Conservation (phyloP, 2,797 vertebrate genomes). For the Macrochelys suwanniensis region DNA sequence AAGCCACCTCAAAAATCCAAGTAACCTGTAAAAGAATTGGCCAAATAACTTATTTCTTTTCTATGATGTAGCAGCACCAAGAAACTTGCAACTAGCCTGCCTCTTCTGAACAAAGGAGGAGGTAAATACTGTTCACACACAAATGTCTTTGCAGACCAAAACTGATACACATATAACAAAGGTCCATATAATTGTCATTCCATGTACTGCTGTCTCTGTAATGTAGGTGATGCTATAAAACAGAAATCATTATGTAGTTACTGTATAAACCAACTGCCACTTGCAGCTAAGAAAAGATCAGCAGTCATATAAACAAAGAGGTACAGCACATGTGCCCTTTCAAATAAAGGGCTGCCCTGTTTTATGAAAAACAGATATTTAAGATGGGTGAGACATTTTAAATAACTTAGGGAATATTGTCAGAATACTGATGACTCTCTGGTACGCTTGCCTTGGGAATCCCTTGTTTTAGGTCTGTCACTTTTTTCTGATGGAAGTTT, state of each 20-base stretch:
- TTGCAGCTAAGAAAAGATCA: not conserved
- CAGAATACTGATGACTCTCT: constrained; percentile 35
- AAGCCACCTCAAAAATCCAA: not conserved
- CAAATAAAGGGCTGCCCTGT: not conserved
- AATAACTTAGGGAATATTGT: not conserved
- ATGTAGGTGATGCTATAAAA: not conserved
- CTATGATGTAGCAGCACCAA: not conserved
- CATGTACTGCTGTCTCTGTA: not conserved
- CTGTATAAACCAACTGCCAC: not conserved
- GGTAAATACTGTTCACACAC: not conserved
- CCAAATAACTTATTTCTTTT: constrained; percentile 2
- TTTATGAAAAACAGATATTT: not conserved
- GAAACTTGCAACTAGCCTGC: not conserved
- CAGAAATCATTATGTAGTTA: not conserved
- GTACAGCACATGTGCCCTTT: fast-evolving
- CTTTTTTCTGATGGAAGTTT: constrained; percentile 48
- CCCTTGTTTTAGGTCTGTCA: constrained; percentile 45
- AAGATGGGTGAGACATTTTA: not conserved
- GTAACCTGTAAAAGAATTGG: constrained; percentile 15
- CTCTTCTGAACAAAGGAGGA: not conserved
- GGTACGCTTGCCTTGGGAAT: not conserved
- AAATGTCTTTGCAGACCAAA: not conserved
- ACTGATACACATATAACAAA: not conserved
- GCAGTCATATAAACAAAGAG: not conserved
- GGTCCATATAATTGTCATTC: not conserved